These are phyloP conservation scores for Pinna nobilis DNA, from an alignment of 1,140 invertebrate genomes.

Conservation along the genomic window DNA sequence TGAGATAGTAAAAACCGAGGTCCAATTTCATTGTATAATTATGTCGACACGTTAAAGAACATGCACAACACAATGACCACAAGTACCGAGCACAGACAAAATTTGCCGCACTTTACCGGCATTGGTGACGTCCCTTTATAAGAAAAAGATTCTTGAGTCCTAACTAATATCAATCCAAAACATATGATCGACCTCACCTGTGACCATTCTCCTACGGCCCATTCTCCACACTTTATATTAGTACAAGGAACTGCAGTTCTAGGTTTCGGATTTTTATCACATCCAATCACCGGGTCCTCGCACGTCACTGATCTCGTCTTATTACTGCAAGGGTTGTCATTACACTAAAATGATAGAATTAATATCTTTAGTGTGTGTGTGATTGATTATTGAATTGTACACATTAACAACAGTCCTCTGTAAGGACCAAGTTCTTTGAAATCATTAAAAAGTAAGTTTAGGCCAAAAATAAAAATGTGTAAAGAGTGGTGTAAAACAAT, in stretches of 20 bases:
- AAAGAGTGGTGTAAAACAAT: too few species aligned
- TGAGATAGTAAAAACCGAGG: background rate
- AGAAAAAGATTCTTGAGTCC: background rate
- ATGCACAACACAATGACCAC: background rate
- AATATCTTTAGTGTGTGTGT: too few species aligned
- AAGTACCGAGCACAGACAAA: too few species aligned
- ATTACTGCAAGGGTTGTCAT: slow-evolving; percentile 71
- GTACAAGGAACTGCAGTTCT: slow-evolving; percentile 66
- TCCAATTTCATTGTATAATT: background rate
- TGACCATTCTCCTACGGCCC: slow-evolving; percentile 67
- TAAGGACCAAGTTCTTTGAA: too few species aligned
- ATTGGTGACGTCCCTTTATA: background rate
- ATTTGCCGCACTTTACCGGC: background rate
- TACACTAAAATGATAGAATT: slow-evolving; percentile 64
- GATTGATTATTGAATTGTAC: too few species aligned
- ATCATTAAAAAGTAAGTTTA: too few species aligned
- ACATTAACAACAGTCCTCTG: too few species aligned
- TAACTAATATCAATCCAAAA: background rate
- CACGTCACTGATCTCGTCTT: slow-evolving; percentile 71
- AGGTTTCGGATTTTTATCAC: slow-evolving; percentile 67
- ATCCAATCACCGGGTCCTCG: slow-evolving; percentile 66
- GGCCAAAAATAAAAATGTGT: too few species aligned
- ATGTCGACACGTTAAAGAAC: too few species aligned
- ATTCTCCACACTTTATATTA: slow-evolving; percentile 73
- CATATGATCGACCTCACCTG: too few species aligned